Evolutionary conservation across 2,113 vertebrate genomes (phyloP).

Genomic region (Carassius carassius): DNA sequence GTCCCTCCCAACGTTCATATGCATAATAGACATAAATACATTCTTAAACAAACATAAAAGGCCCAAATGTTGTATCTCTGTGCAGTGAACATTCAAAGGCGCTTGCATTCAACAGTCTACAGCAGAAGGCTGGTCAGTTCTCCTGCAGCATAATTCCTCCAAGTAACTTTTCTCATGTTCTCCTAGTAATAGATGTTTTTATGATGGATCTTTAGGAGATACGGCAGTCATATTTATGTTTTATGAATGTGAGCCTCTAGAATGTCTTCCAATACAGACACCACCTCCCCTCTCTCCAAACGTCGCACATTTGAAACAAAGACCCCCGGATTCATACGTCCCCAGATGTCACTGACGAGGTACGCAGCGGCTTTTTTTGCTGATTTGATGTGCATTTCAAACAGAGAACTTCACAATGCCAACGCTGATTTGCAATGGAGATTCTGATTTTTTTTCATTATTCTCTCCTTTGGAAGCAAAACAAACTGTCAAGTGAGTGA

Average conservation of each 20-base stretch:
- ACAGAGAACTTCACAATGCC: constrained; percentile 93
- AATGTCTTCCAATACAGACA: constrained; percentile 78
- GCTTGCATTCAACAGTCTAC: background rate
- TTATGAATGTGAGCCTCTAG: constrained; percentile 93
- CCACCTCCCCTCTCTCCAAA: constrained; percentile 13
- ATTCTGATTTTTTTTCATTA: constrained; percentile 72
- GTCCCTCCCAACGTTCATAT: too few species aligned
- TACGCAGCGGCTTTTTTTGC: constrained; percentile 90
- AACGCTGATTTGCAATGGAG: constrained; percentile 85
- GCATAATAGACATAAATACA: background rate
- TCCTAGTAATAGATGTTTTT: constrained; percentile 76
- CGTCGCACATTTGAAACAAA: constrained; percentile 76
- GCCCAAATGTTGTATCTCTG: background rate
- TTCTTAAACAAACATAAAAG: background rate
- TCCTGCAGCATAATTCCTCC: constrained; percentile 10
- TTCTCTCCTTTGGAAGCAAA: constrained; percentile 75
- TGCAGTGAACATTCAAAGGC: too few species aligned
- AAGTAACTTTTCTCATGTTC: constrained; percentile 66
- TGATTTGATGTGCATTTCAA: constrained; percentile 93
- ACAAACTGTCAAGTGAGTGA: constrained; percentile 80
- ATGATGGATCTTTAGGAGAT: constrained; percentile 77
- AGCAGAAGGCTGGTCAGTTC: background rate
- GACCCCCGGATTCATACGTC: constrained; percentile 97
- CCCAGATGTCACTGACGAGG: constrained; percentile 99
- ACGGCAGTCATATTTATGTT: constrained; percentile 79